Conservation (phyloP, 2,888 invertebrate genomes). For the Candidula unifasciata region DNA sequence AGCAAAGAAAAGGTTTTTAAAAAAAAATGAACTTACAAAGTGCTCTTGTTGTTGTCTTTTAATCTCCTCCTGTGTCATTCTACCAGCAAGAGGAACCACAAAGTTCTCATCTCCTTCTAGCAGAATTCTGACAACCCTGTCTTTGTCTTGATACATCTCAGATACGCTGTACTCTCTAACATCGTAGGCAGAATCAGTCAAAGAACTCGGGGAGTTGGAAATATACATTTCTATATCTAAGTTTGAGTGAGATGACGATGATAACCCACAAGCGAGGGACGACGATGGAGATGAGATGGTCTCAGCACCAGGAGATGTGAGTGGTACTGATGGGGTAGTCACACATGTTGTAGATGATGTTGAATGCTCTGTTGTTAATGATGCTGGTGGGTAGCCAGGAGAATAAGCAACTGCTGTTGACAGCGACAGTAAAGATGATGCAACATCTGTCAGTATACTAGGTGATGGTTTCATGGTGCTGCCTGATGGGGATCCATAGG, state of each 20-base stretch:
- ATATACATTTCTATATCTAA: background rate
- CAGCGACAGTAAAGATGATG: slow-evolving; percentile 10
- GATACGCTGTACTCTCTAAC: background rate
- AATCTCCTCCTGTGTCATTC: slow-evolving; percentile 28
- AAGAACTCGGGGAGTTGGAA: background rate
- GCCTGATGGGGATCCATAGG: slow-evolving; percentile 3
- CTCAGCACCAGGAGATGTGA: background rate
- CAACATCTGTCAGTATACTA: slow-evolving; percentile 13
- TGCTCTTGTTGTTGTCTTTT: slow-evolving; percentile 38
- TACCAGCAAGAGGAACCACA: slow-evolving; percentile 13
- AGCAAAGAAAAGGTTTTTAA: background rate
- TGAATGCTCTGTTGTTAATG: background rate
- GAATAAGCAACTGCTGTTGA: background rate
- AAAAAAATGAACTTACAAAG: background rate
- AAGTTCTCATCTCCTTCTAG: slow-evolving; percentile 32
- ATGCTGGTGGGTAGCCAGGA: background rate
- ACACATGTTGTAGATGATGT: background rate
- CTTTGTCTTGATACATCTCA: slow-evolving; percentile 25
- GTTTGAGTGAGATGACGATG: slow-evolving; percentile 6
- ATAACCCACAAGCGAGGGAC: background rate
- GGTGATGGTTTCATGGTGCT: slow-evolving; percentile 20
- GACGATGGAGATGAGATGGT: background rate
- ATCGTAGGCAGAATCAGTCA: slow-evolving; percentile 1
- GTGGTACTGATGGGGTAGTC: too few relatives aligned
- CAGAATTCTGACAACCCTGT: background rate